Conservation (phyloP, 2,888 invertebrate genomes). For the Invenusta paracnida region DNA sequence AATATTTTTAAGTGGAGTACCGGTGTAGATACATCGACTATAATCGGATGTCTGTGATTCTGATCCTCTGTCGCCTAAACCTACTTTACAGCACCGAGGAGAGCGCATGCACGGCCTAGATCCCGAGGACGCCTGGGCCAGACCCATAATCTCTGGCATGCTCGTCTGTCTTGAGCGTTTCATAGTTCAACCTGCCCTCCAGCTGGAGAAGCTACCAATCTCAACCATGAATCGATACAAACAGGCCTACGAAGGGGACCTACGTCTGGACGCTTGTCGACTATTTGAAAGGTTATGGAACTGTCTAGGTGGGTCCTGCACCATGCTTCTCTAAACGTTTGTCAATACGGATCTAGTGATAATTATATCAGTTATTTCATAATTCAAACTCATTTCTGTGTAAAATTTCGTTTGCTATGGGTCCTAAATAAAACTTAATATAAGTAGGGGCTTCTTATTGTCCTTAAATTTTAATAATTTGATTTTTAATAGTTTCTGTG, state of each 20-base stretch:
- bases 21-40: too few relatives aligned
- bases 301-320: not conserved
- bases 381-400: not conserved
- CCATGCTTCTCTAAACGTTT: too few relatives aligned
- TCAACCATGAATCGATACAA: not conserved
- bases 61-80: too few relatives aligned
- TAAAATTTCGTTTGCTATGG: too few relatives aligned
- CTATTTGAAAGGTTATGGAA: not conserved
- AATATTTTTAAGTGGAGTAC: too few relatives aligned
- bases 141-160: not conserved
- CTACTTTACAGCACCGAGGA: not conserved
- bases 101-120: not conserved
- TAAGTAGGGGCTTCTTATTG: too few relatives aligned
- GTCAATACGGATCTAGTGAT: too few relatives aligned
- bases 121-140: not conserved
- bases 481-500: too few relatives aligned
- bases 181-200: not conserved
- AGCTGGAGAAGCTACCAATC: not conserved
- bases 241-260: not conserved
- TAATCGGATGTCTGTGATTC: too few relatives aligned
- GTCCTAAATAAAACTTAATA: too few relatives aligned
- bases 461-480: too few relatives aligned
- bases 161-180: not conserved
- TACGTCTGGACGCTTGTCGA: not conserved
- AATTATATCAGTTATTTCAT: not conserved